Percentiles rank a stretch among this genome's conserved stretches.
These are phyloP conservation scores for Dinoponera quadriceps DNA, from an alignment of 1,140 invertebrate genomes.

Conservation along the genomic window DNA sequence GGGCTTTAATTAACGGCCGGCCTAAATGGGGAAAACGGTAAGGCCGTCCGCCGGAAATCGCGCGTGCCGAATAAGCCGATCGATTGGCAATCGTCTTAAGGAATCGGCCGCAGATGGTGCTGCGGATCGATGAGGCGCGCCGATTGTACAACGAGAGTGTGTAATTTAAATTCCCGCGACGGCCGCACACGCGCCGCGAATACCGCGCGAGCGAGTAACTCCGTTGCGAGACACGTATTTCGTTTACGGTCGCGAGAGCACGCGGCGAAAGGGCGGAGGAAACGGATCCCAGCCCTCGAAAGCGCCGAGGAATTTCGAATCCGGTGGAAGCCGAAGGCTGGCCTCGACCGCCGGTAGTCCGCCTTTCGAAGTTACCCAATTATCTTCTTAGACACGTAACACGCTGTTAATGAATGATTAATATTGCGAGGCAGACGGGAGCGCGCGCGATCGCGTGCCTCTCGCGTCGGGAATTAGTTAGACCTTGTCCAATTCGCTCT, in stretches of 20 bases:
- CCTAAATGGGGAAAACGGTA: conserved; percentile 26
- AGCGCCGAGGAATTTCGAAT: not conserved
- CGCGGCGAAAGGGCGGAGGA: not conserved
- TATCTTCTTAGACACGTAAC: not conserved
- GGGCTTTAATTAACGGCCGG: conserved; percentile 40
- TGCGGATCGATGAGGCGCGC: conserved; percentile 64
- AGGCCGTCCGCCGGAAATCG: conserved; percentile 66
- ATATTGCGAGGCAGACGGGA: not conserved
- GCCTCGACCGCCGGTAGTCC: too few species aligned
- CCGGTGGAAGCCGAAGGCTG: too few species aligned
- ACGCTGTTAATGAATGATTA: not conserved
- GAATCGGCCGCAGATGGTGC: conserved; percentile 60
- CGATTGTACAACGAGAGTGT: conserved; percentile 66
- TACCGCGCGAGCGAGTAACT: conserved; percentile 26
- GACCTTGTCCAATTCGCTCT: too few species aligned
- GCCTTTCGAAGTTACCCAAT: not conserved
- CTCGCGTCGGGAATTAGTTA: too few species aligned
- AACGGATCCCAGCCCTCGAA: not conserved
- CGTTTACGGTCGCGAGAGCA: not conserved
- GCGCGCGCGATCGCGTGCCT: too few species aligned
- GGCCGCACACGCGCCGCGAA: conserved; percentile 40
- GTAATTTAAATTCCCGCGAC: conserved; percentile 56
- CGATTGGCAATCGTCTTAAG: conserved; percentile 45
- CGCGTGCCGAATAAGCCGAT: conserved; percentile 65
- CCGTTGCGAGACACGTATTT: conserved; percentile 45